Conservation (phyloP, 2,797 vertebrate genomes). For the Macropodus opercularis region DNA sequence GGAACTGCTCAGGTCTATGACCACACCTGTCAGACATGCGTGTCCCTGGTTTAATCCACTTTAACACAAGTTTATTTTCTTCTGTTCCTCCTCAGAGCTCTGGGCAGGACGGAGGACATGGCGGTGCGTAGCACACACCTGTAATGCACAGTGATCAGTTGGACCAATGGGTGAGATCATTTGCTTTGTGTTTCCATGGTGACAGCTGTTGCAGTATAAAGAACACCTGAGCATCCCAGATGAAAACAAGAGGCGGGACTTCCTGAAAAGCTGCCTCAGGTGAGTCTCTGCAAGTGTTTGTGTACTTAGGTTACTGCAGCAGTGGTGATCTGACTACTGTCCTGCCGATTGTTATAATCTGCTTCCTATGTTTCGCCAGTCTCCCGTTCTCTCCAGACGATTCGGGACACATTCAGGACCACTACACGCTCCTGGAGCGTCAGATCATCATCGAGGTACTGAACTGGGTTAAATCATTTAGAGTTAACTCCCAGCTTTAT, state of each 20-base stretch:
- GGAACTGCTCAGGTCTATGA: conserved; percentile 86
- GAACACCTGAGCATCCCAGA: conserved; percentile 89
- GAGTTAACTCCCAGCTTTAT: background rate
- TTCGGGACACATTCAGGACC: conserved; percentile 87
- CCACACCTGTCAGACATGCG: background rate
- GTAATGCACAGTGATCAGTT: background rate
- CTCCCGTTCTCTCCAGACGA: conserved; percentile 91
- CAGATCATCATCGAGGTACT: conserved; percentile 96
- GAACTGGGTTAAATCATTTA: background rate
- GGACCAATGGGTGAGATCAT: background rate
- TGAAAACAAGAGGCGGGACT: conserved; percentile 89
- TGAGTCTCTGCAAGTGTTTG: conserved; percentile 60
- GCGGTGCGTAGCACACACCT: conserved; percentile 83
- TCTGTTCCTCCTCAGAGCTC: conserved; percentile 76
- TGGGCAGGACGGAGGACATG: conserved; percentile 90
- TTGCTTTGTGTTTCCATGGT: conserved; percentile 34
- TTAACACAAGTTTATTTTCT: background rate
- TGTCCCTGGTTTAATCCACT: background rate
- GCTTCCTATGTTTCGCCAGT: conserved; percentile 32
- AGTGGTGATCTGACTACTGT: too few species aligned
- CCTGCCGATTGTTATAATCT: too few species aligned
- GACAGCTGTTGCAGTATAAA: conserved; percentile 91
- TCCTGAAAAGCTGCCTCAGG: conserved; percentile 91
- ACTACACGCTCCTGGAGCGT: conserved; percentile 92
- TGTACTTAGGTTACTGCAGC: background rate